phyloP scores from a whole-genome alignment of 1,140 invertebrate species.

The Spodoptera litura region DNA sequence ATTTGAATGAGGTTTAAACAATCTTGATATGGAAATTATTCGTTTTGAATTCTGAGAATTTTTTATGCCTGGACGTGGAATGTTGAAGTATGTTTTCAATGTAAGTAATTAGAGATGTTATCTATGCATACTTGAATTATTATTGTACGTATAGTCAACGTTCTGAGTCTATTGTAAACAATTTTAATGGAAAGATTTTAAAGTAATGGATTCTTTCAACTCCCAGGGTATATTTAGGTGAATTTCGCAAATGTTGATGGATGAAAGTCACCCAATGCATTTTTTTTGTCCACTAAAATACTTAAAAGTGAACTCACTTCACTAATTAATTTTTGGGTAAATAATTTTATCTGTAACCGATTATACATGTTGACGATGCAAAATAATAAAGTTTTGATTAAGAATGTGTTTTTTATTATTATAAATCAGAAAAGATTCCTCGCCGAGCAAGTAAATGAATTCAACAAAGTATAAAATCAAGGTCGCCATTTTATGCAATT shows the following conservation, averaged over 20 bases:
- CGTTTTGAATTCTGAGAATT: slow-evolving; percentile 4
- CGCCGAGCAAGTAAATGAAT: slow-evolving; percentile 4
- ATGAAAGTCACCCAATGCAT: background rate
- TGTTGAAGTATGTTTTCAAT: slow-evolving; percentile 12
- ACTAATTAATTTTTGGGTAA: no score
- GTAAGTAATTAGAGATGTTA: slow-evolving; percentile 7
- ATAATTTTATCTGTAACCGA: no score
- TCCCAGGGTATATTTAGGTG: no score
- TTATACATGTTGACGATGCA: background rate
- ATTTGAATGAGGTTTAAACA: slow-evolving; percentile 16
- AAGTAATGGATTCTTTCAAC: no score
- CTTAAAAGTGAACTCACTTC: background rate
- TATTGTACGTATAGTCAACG: no score
- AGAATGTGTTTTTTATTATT: no score
- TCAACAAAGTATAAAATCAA: slow-evolving; percentile 25
- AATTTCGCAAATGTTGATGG: no score
- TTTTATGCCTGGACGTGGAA: background rate
- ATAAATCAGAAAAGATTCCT: background rate
- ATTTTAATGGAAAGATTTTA: background rate
- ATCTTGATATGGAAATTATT: slow-evolving; percentile 3
- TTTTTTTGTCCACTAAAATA: background rate
- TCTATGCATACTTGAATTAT: slow-evolving; percentile 1
- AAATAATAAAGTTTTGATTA: background rate
- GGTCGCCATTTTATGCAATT: slow-evolving; percentile 24
- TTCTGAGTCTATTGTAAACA: background rate